phyloP scores from a whole-genome alignment of 2,113 vertebrate genomes.

The Gallinago undulata region DNA sequence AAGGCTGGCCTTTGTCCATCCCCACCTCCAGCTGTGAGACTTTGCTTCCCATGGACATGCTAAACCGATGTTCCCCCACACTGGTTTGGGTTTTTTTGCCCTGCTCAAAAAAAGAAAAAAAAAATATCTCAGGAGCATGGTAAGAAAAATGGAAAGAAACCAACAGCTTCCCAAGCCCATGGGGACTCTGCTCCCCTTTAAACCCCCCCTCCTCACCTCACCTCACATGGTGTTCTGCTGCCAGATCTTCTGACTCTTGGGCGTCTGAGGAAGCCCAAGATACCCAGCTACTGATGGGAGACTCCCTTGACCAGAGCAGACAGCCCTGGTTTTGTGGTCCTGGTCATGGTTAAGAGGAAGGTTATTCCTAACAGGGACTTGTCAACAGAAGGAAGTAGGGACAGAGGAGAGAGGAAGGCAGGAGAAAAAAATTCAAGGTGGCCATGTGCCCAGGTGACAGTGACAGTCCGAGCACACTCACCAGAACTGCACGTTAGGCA shows the following conservation, averaged over 20 bases:
- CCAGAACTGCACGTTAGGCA: not conserved
- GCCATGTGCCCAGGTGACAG: not conserved
- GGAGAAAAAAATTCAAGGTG: not conserved
- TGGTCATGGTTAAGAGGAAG: not conserved
- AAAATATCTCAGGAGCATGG: not conserved
- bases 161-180: not conserved
- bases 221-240: fast-evolving
- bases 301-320: not conserved
- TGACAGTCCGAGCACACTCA: not conserved
- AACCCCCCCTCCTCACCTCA: not conserved
- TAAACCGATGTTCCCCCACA: fast-evolving
- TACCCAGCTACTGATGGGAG: fast-evolving
- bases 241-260: not conserved
- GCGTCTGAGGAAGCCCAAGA: not conserved
- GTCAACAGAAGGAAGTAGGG: not conserved
- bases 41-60: not conserved
- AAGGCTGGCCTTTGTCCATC: not conserved
- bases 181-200: not conserved
- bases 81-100: not conserved
- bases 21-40: not conserved
- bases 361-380: not conserved
- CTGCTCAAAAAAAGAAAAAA: not conserved
- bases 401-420: not conserved
- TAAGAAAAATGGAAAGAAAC: not conserved
- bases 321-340: not conserved